These are phyloP conservation scores for Haliclona indistincta DNA, from an alignment of 37 sponge, comb jelly and placozoan genomes.

Conservation along the genomic window DNA sequence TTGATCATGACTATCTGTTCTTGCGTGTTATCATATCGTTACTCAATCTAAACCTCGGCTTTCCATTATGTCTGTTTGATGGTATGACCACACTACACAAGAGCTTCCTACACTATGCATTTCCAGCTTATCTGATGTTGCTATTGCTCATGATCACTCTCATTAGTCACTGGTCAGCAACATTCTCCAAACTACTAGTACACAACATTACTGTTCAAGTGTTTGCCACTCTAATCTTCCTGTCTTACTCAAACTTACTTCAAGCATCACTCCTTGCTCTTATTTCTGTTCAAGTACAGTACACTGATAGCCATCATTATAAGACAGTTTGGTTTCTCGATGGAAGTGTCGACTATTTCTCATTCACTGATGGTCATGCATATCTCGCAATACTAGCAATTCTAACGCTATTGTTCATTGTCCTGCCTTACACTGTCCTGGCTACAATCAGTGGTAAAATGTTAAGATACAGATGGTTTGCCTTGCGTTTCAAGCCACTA, in stretches of 20 bases:
- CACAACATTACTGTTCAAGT: neutral
- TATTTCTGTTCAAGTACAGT: neutral
- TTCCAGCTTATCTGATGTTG: neutral
- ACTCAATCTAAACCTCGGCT: neutral
- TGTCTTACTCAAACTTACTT: neutral
- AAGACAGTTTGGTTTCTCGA: neutral
- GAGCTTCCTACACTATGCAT: neutral
- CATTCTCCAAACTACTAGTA: neutral
- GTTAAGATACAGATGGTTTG: too few species aligned
- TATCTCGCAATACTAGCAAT: neutral
- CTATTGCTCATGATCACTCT: neutral
- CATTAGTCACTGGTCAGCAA: neutral
- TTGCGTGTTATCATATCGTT: neutral
- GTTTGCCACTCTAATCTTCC: neutral
- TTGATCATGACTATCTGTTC: neutral
- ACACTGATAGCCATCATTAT: neutral
- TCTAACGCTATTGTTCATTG: neutral
- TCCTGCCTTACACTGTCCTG: neutral
- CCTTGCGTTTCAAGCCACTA: conserved; percentile 6
- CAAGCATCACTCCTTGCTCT: neutral
- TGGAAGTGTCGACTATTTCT: neutral
- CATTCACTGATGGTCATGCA: neutral
- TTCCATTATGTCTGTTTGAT: neutral
- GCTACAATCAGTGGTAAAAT: too few species aligned
- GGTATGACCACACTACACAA: neutral